Evolutionary conservation across 2,113 vertebrate genomes (phyloP).

Genomic region (Campylomormyrus tamandua): DNA sequence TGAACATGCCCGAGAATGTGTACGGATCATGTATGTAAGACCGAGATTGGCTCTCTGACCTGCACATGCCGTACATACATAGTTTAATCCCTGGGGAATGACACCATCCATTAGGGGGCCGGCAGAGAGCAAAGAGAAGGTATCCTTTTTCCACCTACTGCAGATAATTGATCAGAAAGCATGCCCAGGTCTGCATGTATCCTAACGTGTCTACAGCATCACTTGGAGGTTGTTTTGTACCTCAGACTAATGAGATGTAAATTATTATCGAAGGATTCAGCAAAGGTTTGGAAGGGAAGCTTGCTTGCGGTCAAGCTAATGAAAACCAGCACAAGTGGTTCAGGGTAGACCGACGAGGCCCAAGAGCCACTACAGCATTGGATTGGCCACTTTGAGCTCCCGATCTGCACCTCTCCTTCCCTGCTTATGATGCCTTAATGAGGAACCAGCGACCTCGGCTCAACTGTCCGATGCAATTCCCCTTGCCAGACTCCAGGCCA

Average conservation of each 20-base stretch:
- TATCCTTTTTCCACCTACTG: background rate
- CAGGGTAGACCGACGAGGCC: background rate
- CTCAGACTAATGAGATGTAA: background rate
- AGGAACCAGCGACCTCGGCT: background rate
- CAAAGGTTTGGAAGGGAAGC: background rate
- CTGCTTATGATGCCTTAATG: background rate
- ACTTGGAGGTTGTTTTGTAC: background rate
- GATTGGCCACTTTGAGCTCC: background rate
- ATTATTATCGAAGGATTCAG: background rate
- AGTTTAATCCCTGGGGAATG: too few species aligned
- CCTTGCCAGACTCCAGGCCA: background rate
- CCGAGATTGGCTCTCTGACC: background rate
- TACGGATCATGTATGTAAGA: background rate
- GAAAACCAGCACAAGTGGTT: background rate
- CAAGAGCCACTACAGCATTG: background rate
- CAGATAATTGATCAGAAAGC: background rate
- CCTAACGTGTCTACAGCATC: background rate
- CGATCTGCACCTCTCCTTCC: background rate
- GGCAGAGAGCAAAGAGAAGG: background rate
- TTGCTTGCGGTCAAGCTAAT: background rate
- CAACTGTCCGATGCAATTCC: background rate
- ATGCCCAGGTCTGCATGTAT: background rate
- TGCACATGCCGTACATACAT: background rate
- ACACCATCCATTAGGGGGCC: background rate
- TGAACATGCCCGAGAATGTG: background rate